Base-by-base conservation (phyloP, 2,888 invertebrate species). In the Unio pictorum region DNA sequence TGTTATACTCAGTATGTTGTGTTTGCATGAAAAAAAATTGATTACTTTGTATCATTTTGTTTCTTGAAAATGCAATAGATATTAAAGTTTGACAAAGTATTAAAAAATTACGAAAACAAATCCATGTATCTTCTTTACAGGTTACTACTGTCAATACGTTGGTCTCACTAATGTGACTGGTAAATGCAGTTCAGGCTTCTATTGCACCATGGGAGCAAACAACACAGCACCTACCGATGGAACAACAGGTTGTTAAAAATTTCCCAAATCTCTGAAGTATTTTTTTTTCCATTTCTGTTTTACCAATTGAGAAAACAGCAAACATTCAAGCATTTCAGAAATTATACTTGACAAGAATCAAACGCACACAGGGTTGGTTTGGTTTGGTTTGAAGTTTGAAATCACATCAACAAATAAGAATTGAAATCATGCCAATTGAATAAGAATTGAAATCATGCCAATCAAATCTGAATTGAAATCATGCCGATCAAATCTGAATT, bases 141-240 rank as follows among this genome's bases (percentile, higher is more conserved):
- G 87, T 7, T 76, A 68, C 56, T 89, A 84, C 74, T 89, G 89
- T 77, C 85, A 85, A 69, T 74, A 67, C 58, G 71, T 67, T 20
- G 88, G 87, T 8, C 72, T 80, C 73, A 86, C 81, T 4, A 80
- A 76, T 34, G 82, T 84, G 20, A 85, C 87, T 8, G 82, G 68
- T 7, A 72, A 62, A 23, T 87, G 87, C 79, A 68, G 34, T 61
- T 79, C 81, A 17, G 87, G 87, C 15, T 86, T 80, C 70, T 86
- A 76, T 73, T 86, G 87, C 67, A 80, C 81, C 7, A 71, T 75
- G 15, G 76, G 83, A 34, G 83, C 86, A 20, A 85, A 84, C 74
- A 81, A 67, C 56, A 79, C 78, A 55, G 64, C 82, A 11, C 87
- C 87, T 20, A 79, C 75, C 34, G 87, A 87, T 78, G 85, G 85